Conservation (phyloP, 2,113 vertebrate species). For the Engraulis encrasicolus region DNA sequence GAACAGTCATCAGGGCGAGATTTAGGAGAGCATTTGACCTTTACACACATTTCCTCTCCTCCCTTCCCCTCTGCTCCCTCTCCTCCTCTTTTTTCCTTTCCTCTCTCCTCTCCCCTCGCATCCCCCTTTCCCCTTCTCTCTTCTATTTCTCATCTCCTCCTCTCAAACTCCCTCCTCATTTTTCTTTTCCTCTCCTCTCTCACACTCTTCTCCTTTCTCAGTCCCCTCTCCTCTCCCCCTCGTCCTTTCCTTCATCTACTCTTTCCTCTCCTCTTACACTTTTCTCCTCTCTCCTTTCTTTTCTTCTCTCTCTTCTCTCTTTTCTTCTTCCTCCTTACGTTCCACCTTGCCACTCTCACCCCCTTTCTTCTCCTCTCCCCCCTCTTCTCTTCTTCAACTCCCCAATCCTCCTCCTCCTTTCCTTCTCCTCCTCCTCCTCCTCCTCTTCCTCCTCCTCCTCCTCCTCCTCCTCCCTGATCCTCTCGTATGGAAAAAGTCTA, state of each 20-base stretch:
- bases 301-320: not conserved
- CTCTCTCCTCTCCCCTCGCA: not conserved
- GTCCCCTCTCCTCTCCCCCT: no score
- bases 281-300: no score
- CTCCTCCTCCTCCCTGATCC: slow-evolving; percentile 56
- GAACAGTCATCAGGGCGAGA: slow-evolving; percentile 72
- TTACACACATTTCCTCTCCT: slow-evolving; percentile 63
- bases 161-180: not conserved
- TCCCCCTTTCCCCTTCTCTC: slow-evolving; percentile 26
- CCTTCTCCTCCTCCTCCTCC: slow-evolving; percentile 62
- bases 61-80: not conserved
- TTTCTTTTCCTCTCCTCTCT: not conserved
- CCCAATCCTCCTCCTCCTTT: not conserved
- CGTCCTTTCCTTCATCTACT: slow-evolving; percentile 29
- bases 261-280: not conserved
- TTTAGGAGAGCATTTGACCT: slow-evolving; percentile 73
- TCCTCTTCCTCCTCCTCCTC: slow-evolving; percentile 61
- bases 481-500: slow-evolving; percentile 68
- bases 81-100: not conserved
- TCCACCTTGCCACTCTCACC: slow-evolving; percentile 75
- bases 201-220: no score
- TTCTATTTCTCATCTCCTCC: not conserved
- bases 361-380: not conserved
- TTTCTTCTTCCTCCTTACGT: no score
- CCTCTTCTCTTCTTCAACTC: not conserved